Percentiles rank a stretch among this genome's conserved stretches.
Conservation (phyloP, 2,888 invertebrate species). For the Zhuqinia jingwanae region DNA sequence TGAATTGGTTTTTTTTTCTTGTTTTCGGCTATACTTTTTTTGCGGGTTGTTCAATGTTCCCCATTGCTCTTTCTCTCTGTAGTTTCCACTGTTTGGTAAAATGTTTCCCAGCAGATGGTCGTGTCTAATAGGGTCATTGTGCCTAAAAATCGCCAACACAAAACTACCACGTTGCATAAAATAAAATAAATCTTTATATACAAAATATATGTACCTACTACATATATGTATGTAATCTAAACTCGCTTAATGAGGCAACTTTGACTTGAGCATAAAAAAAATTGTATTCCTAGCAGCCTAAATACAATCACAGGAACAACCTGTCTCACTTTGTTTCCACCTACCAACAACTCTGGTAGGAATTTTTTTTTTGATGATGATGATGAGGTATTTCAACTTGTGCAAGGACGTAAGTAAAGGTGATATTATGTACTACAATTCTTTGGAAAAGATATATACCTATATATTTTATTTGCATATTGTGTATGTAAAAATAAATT, state of each 20-base stretch:
- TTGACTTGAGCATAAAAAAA: constrained; percentile 25
- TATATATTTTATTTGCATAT: not conserved
- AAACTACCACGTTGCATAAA: constrained; percentile 46
- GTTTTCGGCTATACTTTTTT: constrained; percentile 18
- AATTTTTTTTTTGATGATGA: not conserved
- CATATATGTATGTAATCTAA: no score
- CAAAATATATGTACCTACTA: no score
- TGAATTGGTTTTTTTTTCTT: constrained; percentile 31
- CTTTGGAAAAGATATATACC: not conserved
- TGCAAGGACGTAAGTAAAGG: constrained; percentile 31
- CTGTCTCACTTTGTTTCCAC: constrained; percentile 34
- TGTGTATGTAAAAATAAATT: constrained; percentile 22
- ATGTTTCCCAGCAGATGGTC: constrained; percentile 64
- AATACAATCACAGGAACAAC: not conserved
- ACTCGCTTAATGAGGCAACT: not conserved
- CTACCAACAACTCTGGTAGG: not conserved
- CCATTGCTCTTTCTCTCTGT: constrained; percentile 31
- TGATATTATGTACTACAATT: no score
- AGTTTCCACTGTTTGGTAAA: constrained; percentile 1
- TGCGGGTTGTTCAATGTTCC: not conserved
- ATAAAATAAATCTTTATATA: no score
- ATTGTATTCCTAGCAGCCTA: no score
- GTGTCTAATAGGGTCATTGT: constrained; percentile 70
- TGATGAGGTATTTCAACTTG: constrained; percentile 17
- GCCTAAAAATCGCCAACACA: constrained; percentile 53